Conservation (phyloP, 1,140 invertebrate genomes). For the Papilio helenus region DNA sequence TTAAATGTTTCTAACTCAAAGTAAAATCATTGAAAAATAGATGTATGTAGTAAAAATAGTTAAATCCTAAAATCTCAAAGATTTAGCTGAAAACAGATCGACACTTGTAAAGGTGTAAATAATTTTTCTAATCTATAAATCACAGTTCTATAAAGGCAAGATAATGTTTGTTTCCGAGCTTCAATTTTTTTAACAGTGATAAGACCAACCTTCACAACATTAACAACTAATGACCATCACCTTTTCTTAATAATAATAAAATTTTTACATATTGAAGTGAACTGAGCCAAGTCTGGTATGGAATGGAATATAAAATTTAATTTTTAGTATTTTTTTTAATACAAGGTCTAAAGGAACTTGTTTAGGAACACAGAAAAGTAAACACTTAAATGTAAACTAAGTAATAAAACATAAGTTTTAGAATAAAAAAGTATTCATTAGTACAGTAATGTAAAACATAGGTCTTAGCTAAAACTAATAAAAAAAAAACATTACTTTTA, state of each 20-base stretch:
- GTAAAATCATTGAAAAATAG: neutral
- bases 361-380: neutral
- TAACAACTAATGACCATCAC: neutral
- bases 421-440: neutral
- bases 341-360: neutral
- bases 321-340: neutral
- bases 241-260: neutral
- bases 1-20: neutral
- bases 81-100: neutral
- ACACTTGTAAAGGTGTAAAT: neutral
- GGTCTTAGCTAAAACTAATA: neutral
- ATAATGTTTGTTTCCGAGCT: neutral
- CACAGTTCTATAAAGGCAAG: constrained; percentile 22
- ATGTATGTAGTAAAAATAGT: no score
- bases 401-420: neutral
- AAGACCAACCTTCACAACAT: neutral
- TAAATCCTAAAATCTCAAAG: constrained; percentile 4
- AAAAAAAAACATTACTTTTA: neutral
- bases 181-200: neutral
- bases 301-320: neutral
- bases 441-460: neutral
- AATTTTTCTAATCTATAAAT: constrained; percentile 2
- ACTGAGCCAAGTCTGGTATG: no score
- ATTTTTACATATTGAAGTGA: neutral
- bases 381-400: neutral